These are phyloP conservation scores for Ovibos moschatus DNA, from an alignment of 2,113 vertebrate genomes.

Conservation along the genomic window DNA sequence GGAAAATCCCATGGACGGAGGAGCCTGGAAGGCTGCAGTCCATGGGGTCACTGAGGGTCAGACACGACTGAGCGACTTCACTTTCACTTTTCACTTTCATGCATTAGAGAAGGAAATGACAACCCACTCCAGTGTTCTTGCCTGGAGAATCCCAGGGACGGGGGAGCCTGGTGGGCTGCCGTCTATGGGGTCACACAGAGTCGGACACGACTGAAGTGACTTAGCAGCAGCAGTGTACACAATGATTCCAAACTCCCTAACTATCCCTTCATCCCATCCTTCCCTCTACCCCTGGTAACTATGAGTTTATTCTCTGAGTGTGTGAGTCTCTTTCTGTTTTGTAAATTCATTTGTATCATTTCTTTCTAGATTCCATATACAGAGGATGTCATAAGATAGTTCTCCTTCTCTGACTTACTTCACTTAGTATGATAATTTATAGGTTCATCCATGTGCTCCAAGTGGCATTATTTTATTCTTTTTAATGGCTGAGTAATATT, in stretches of 20 bases:
- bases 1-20: too few relatives aligned
- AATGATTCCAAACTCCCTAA: not conserved
- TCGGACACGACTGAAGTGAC: too few relatives aligned
- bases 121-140: too few relatives aligned
- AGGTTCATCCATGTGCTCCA: not conserved
- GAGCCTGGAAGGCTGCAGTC: too few relatives aligned
- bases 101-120: too few relatives aligned
- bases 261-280: not conserved
- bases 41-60: too few relatives aligned
- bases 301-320: not conserved
- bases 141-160: too few relatives aligned
- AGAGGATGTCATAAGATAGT: not conserved
- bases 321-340: not conserved
- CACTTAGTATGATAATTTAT: not conserved
- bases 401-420: not conserved
- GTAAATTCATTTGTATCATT: not conserved
- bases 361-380: not conserved
- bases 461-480: not conserved
- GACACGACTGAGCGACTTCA: fast-evolving
- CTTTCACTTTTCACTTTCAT: too few relatives aligned
- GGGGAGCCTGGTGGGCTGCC: too few relatives aligned
- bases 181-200: too few relatives aligned
- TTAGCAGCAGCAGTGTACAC: not conserved
- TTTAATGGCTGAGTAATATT: not conserved
- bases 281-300: not conserved